Conservation (phyloP, 1,140 invertebrate species). For the Subanguina moxae region DNA sequence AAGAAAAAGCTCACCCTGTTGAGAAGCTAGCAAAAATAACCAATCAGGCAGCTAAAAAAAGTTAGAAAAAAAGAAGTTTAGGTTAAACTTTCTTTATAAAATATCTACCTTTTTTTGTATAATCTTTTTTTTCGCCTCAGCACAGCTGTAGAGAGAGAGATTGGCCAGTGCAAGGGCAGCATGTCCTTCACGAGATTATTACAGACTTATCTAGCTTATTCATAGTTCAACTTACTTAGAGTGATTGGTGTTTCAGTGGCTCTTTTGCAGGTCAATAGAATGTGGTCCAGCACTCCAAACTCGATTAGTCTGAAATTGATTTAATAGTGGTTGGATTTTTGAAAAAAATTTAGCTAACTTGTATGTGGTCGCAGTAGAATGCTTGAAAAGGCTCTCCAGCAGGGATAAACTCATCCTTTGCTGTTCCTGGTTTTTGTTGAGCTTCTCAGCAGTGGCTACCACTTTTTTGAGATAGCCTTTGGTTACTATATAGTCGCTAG, state of each 20-base stretch:
- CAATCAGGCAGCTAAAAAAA: conserved; percentile 83
- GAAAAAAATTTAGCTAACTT: conserved; percentile 62
- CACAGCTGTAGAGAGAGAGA: conserved; percentile 87
- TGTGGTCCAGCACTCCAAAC: conserved; percentile 67
- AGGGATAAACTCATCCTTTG: conserved; percentile 88
- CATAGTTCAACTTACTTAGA: conserved; percentile 12
- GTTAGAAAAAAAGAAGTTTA: too few relatives aligned
- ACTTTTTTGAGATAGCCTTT: conserved; percentile 79
- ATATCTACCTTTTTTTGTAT: conserved; percentile 70
- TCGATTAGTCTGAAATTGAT: conserved; percentile 61
- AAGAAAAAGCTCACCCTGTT: conserved; percentile 72
- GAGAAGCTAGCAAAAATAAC: conserved; percentile 94
- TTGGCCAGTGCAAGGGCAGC: conserved; percentile 93
- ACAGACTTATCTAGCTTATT: not conserved
- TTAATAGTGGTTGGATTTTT: too few relatives aligned
- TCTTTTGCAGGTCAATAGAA: conserved; percentile 87
- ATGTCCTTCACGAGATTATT: conserved; percentile 14
- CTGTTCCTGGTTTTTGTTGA: conserved; percentile 67
- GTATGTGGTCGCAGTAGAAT: conserved; percentile 84
- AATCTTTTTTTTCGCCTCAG: conserved; percentile 95
- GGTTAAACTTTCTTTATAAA: too few relatives aligned
- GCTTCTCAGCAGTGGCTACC: conserved; percentile 75
- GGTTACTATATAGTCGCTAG: conserved; percentile 77
- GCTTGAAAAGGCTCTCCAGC: conserved; percentile 92
- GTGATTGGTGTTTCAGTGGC: conserved; percentile 68